Percentiles rank a stretch among this genome's conserved stretches.
Evolutionary conservation across 2,797 vertebrate species (phyloP).

Genomic region (Micromesistius poutassou): DNA sequence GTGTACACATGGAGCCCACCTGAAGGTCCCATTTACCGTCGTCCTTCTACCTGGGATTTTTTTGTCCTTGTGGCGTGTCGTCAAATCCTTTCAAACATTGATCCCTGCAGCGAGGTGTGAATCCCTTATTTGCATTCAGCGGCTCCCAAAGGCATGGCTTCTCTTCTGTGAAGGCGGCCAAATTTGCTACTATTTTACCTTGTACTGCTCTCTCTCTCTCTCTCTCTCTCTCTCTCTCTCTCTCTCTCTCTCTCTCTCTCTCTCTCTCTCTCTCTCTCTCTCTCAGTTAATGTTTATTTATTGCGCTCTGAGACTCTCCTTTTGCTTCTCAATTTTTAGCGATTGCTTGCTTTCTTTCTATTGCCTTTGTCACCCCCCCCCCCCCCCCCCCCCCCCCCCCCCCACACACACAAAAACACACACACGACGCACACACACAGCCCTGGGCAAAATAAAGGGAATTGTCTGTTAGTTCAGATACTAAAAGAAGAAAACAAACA

Average conservation of each 20-base stretch:
- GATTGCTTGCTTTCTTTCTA: background rate
- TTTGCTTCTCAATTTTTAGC: background rate
- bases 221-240: constrained; percentile 9
- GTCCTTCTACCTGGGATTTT: background rate
- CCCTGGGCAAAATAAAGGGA: constrained; percentile 24
- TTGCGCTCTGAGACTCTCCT: constrained; percentile 9
- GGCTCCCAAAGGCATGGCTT: background rate
- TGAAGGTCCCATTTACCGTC: background rate
- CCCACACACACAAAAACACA: constrained; percentile 20
- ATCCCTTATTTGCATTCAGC: background rate
- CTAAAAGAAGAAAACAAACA: constrained; percentile 24
- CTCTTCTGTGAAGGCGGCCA: background rate
- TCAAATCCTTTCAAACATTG: background rate
- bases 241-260: too few species aligned
- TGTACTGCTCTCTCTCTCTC: constrained; percentile 7
- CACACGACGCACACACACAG: background rate
- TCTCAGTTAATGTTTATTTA: constrained; percentile 23
- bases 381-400: too few species aligned
- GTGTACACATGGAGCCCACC: too few species aligned
- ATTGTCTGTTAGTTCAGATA: constrained; percentile 22
- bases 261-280: background rate
- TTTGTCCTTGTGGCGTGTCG: background rate
- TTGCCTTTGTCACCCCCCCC: background rate
- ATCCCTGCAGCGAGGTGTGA: background rate
- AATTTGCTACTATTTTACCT: background rate